These are phyloP conservation scores for Percopsis omiscomaycus DNA, from an alignment of 2,797 vertebrate species.

Conservation along the genomic window DNA sequence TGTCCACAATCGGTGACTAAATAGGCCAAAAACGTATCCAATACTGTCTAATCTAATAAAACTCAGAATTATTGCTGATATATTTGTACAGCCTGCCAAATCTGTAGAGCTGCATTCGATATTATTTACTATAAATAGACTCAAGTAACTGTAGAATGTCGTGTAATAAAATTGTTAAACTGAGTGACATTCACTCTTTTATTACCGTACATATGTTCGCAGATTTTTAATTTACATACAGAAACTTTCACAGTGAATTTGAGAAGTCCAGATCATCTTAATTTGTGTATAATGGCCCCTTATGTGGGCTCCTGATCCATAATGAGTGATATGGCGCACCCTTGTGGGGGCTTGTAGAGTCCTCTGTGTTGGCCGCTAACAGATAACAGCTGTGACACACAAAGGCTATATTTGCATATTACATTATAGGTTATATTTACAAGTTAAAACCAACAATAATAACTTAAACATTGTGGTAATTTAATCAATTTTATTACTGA, in stretches of 20 bases:
- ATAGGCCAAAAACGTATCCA: no score
- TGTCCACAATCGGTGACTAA: not conserved
- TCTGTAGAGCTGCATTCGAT: constrained; percentile 22
- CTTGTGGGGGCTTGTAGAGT: constrained; percentile 61
- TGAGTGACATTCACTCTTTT: not conserved
- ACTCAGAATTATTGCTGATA: constrained; percentile 2
- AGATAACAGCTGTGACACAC: constrained; percentile 46
- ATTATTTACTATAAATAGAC: constrained; percentile 35
- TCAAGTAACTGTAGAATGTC: not conserved
- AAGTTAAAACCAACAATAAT: no score
- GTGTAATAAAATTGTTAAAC: constrained; percentile 21
- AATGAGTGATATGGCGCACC: constrained; percentile 68
- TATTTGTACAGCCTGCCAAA: constrained; percentile 11
- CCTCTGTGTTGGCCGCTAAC: constrained; percentile 50
- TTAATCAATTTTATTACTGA: constrained; percentile 45
- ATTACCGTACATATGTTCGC: no score
- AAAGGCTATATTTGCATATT: constrained; percentile 47
- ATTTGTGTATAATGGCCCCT: not conserved
- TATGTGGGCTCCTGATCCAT: constrained; percentile 19
- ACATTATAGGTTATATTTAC: no score
- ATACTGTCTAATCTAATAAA: not conserved
- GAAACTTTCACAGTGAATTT: not conserved
- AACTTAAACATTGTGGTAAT: constrained; percentile 1
- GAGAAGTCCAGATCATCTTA: not conserved
- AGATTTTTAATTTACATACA: not conserved